Evolutionary conservation across 2,888 invertebrate species (phyloP), one percentile per base, ranked within the genome.

Genomic region (Temnothorax rugatulus): DNA sequence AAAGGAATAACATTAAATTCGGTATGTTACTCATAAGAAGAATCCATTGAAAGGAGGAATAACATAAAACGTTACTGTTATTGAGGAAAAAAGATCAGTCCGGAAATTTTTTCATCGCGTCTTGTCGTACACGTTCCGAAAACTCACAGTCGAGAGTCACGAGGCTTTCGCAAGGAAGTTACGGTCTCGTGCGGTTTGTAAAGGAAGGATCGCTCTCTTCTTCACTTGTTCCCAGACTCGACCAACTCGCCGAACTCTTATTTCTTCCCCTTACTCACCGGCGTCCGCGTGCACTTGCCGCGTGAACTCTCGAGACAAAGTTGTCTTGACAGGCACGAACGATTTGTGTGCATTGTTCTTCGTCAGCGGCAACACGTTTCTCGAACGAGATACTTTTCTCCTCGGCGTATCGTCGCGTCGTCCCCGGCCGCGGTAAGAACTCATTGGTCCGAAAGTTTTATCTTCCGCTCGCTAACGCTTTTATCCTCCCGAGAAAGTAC

Each of bases 251-350:
- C 47, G 38, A 52, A 44, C 50, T 76, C 50, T 76, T 86, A 41
- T 86, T 79, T 86, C 61, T 74, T 74, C 34, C 50, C 21, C 50
- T 64, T 76, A 44, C 66, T 74, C 54, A 15, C 66, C 54, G 52
- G 8, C 75, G 61, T 18, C 38, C 61, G 82, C 68, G 83, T 79
- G 73, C 29, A 82, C 76, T 76, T 61, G 57, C 79, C 73, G 34
- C 69, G 71, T 34, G 71, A 85, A 88, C 76, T 85, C 71, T 11
- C 76, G 83, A 79, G 85, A 89, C 87, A 87, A 88, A 87, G 69
- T 89, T 87, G 83, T 57, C 82, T 54, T 83, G 82, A 89, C 89
- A 86, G 82, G 86, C 77, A 81, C 81, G 74, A 84, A 77, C 87
- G 82, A 82, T 89, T 84, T 76, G 75, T 75, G 75, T 68, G 82